A percentile compares a stretch with the other conserved stretches of the same genome.
These are phyloP conservation scores for Chlorodrepanis virens DNA, from an alignment of 2,113 vertebrate species.

Conservation along the genomic window DNA sequence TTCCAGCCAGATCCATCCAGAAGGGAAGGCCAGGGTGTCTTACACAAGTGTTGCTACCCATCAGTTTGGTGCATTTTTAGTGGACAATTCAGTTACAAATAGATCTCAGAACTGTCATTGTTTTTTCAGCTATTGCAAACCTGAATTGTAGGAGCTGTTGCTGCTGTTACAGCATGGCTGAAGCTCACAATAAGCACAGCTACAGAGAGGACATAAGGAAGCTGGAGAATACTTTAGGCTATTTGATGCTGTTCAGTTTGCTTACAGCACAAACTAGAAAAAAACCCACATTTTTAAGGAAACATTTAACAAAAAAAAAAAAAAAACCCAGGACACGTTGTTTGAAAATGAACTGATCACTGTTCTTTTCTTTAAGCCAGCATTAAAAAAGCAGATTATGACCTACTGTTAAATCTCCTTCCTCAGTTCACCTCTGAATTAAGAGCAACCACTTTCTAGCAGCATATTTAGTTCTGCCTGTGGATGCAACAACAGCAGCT, in stretches of 20 bases:
- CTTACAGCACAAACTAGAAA: not conserved
- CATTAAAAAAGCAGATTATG: not conserved
- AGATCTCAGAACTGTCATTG: not conserved
- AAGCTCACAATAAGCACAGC: not conserved
- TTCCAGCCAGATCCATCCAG: not conserved
- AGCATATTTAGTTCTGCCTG: not conserved
- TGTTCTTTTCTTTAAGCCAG: not conserved
- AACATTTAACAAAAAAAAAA: not conserved
- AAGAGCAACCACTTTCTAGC: not conserved
- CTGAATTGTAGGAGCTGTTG: not conserved
- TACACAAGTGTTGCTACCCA: not conserved
- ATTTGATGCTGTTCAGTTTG: not conserved
- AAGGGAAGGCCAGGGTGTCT: not conserved
- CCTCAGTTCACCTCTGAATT: not conserved
- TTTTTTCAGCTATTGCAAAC: not conserved
- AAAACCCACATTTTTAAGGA: not conserved
- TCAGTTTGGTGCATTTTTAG: not conserved
- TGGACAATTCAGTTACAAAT: not conserved
- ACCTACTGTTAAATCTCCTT: not conserved
- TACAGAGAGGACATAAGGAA: not conserved
- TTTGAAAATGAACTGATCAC: not conserved
- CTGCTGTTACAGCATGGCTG: not conserved
- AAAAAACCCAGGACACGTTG: not conserved
- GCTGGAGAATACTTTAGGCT: not conserved
- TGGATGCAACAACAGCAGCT: not conserved